Evolutionary conservation across 2,113 vertebrate genomes (phyloP).

Genomic region (Saguinus imperator): DNA sequence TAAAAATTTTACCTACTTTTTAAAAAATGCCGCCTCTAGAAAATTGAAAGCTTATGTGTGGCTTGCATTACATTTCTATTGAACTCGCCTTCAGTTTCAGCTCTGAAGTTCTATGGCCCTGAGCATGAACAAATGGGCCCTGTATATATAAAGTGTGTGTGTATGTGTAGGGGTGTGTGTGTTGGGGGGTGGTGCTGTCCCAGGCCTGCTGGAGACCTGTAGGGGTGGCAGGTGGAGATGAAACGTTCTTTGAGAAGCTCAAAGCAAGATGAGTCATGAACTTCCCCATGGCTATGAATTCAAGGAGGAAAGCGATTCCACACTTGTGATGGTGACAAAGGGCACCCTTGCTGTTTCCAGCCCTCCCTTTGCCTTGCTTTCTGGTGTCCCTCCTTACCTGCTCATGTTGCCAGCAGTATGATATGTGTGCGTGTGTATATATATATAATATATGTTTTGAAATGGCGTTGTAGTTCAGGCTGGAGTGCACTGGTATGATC

Average conservation of each 20-base stretch:
- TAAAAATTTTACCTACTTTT: neutral
- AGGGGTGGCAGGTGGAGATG: neutral
- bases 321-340: neutral
- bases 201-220: neutral
- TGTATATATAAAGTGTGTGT: too few relatives aligned
- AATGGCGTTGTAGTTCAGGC: too few relatives aligned
- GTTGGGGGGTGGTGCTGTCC: fast-evolving
- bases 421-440: too few relatives aligned
- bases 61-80: neutral
- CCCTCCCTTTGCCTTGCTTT: neutral
- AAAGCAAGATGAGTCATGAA: neutral
- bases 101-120: neutral
- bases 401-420: fast-evolving
- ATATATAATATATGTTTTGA: too few relatives aligned
- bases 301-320: neutral
- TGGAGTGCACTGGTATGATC: too few relatives aligned
- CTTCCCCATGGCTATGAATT: neutral
- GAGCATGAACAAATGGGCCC: neutral
- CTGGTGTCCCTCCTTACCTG: neutral
- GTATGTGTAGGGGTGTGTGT: too few relatives aligned
- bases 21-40: neutral
- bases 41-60: neutral
- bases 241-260: neutral
- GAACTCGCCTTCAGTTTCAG: neutral
- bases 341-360: neutral